Evolutionary conservation across 2,888 invertebrate genomes (phyloP).

Genomic region (Scrobipalpa costella): DNA sequence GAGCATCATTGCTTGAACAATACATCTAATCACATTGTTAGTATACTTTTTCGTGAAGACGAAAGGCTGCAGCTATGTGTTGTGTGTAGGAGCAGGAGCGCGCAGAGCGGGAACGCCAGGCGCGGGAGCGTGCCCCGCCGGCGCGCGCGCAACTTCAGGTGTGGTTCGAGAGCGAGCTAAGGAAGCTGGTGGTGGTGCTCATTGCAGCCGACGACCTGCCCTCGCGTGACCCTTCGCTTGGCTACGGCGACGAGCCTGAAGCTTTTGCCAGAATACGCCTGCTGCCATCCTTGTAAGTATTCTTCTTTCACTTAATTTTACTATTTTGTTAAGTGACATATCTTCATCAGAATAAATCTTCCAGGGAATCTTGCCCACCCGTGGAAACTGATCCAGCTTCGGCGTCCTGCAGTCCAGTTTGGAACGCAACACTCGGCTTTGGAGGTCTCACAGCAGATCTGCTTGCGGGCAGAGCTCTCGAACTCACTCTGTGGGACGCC

Average conservation of each 20-base stretch:
- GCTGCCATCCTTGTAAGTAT: conserved; percentile 88
- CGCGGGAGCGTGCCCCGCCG: conserved; percentile 82
- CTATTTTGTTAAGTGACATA: not conserved
- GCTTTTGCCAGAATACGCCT: conserved; percentile 92
- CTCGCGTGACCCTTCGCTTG: conserved; percentile 87
- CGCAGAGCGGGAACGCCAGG: conserved; percentile 81
- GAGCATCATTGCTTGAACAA: conserved; percentile 1
- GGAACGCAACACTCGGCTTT: conserved; percentile 95
- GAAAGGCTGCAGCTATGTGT: conserved; percentile 16
- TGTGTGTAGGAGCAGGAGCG: conserved; percentile 72
- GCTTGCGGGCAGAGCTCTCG: conserved; percentile 89
- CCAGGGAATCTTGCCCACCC: conserved; percentile 87
- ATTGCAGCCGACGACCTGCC: conserved; percentile 93
- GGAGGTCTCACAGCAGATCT: conserved; percentile 89
- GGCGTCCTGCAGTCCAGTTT: conserved; percentile 93
- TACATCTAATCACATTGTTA: conserved; percentile 29
- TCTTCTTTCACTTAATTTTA: not conserved
- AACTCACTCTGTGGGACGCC: conserved; percentile 94
- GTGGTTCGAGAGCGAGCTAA: conserved; percentile 92
- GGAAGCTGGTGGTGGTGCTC: conserved; percentile 91
- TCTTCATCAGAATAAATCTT: not conserved
- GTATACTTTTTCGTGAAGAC: not conserved
- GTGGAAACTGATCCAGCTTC: conserved; percentile 93
- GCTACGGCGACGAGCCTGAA: conserved; percentile 89
- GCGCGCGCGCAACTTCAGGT: conserved; percentile 94